These are phyloP conservation scores for Norana najaformis DNA, from an alignment of 2,888 invertebrate species.

Conservation along the genomic window DNA sequence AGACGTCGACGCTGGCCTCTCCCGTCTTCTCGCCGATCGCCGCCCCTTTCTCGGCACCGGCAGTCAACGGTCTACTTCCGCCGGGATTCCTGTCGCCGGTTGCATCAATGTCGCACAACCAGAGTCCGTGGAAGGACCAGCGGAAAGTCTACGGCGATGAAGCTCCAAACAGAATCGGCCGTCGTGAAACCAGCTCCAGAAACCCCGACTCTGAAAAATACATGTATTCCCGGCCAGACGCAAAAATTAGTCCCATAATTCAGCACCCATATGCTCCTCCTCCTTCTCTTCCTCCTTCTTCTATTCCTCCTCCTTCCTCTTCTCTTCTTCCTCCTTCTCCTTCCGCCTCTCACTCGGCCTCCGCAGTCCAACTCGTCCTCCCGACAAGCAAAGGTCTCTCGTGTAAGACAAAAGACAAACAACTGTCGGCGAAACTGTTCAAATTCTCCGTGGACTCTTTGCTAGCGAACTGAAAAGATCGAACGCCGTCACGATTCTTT, in stretches of 20 bases:
- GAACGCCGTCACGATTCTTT: background rate
- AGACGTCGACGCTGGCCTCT: background rate
- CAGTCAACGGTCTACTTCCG: background rate
- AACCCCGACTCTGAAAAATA: background rate
- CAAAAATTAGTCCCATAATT: background rate
- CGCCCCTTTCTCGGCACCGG: background rate
- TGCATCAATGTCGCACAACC: background rate
- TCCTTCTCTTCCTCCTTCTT: too few relatives aligned
- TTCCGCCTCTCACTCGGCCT: background rate
- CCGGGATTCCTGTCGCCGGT: background rate
- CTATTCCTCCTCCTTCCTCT: background rate
- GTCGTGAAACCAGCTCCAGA: background rate
- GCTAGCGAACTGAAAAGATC: slow-evolving; percentile 36
- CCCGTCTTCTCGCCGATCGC: background rate
- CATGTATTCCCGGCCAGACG: background rate
- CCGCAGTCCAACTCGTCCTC: background rate
- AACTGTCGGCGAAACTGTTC: slow-evolving; percentile 19
- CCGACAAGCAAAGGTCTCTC: slow-evolving; percentile 13
- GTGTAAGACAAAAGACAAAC: background rate
- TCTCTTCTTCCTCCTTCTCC: background rate
- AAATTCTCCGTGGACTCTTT: slow-evolving; percentile 43
- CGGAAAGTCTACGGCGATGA: background rate
- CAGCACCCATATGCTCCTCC: background rate
- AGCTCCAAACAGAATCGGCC: background rate
- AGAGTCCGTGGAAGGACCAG: background rate